Evolutionary conservation across 2,797 vertebrate species (phyloP), one percentile per base, ranked within the genome.

Genomic region (Pipistrellus nathusii): DNA sequence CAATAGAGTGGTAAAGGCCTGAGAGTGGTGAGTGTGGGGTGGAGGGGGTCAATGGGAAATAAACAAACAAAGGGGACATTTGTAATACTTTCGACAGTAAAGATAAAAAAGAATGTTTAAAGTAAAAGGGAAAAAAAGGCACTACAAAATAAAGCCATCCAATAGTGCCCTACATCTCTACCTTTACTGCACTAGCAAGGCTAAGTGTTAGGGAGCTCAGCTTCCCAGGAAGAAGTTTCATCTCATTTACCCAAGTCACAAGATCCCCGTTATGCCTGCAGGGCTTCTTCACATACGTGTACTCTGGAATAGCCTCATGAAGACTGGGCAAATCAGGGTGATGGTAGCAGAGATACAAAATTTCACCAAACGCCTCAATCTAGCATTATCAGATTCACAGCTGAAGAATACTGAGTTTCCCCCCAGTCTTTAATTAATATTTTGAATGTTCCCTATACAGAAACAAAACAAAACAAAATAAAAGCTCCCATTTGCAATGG

Each of bases 381-480:
- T 82, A 75, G 46, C n/a, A 57, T 66, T 59, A 51, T 17, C 80
- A 72, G 68, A 72, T 64, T 92, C 25, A 75, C 23, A 78, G 21
- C 0, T 25, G 4, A 94, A 77, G 48, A 75, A 18, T 32, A 85
- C 5, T 12, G 44, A 41, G 9, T 41, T 88, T 91, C 0, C 64
- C 64, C 17, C 64, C 53, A 48, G 8, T 75, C 46, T 85, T 78
- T 69, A 84, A 69, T 71, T 44, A 55, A 51, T 73, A 64, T 55
- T 15, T 55, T n/a, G 4, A 73, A 90, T 30, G 1, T 44, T 91
- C 9, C 23, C 12, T 84, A 14, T 77, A 53, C 2, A 90, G 62
- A 95, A 93, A 11, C 17, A 51, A 86, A 93, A 32, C 9, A 46
- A 84, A 95, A 35, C 7, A 84, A 53, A 95, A 35, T 5, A 84